Conservation (phyloP, 2,113 vertebrate genomes). For the Brachyistius frenatus region DNA sequence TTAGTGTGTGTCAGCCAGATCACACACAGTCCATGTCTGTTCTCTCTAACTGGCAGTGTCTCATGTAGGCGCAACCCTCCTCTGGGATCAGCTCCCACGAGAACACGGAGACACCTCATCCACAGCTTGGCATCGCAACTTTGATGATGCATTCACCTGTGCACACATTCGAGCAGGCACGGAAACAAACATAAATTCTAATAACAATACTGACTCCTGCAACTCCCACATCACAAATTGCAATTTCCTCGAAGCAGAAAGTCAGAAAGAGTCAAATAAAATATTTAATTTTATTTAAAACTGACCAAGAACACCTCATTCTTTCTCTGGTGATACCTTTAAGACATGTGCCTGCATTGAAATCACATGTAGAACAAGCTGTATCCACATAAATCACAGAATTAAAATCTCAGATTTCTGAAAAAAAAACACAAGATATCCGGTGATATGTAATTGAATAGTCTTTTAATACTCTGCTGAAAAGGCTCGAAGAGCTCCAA, state of each 20-base stretch:
- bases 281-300: conserved; percentile 20
- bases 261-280: conserved; percentile 11
- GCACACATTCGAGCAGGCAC: conserved; percentile 31
- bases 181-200: conserved; percentile 45
- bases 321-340: conserved; percentile 10
- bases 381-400: conserved; percentile 24
- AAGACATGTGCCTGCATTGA: conserved; percentile 1
- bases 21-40: conserved; percentile 35
- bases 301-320: conserved; percentile 19
- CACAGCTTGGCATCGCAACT: conserved; percentile 33
- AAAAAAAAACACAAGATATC: not conserved
- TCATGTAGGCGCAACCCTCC: conserved; percentile 49
- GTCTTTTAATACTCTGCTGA: conserved; percentile 15
- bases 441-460: not conserved
- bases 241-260: conserved; percentile 30
- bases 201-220: conserved; percentile 17
- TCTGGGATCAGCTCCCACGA: conserved; percentile 48
- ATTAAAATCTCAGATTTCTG: too few relatives aligned
- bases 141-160: conserved; percentile 47
- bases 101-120: conserved; percentile 42
- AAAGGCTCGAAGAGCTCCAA: conserved; percentile 32
- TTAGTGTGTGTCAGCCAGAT: conserved; percentile 35
- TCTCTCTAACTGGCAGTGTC: conserved; percentile 51
- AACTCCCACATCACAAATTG: conserved; percentile 28
- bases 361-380: conserved; percentile 25